Evolutionary conservation across 35 echinoderm and acorn worm genomes (phyloP).

Genomic region (Strongylocentrotus purpuratus): DNA sequence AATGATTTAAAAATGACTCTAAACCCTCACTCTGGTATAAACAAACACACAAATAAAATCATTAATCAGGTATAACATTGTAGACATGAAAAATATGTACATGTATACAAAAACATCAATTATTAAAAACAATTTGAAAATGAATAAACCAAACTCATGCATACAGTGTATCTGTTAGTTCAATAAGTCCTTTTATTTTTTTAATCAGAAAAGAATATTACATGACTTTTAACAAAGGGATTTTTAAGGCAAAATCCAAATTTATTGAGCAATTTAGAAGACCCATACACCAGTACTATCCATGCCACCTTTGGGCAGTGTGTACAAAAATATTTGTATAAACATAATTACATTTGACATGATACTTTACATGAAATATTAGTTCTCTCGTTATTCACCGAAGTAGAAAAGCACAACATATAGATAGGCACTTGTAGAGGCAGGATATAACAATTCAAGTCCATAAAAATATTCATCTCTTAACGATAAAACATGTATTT

Average conservation of each 20-base stretch:
- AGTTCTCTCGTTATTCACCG: background rate
- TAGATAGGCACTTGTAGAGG: background rate
- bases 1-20: no score
- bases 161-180: no score
- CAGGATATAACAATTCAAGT: background rate
- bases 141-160: background rate
- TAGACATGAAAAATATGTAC: no score
- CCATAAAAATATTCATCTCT: background rate
- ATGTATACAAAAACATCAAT: background rate
- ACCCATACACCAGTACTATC: background rate
- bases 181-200: no score
- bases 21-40: no score
- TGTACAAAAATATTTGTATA: background rate
- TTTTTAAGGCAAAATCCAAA: background rate
- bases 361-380: background rate
- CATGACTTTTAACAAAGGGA: background rate
- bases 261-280: background rate
- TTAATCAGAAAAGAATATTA: no score
- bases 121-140: background rate
- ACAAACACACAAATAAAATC: no score
- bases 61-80: no score
- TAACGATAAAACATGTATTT: background rate
- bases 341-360: background rate
- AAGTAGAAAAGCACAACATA: background rate
- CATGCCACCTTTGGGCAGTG: background rate